A percentile compares a stretch with the other conserved stretches of the same genome.
Evolutionary conservation across 2,888 invertebrate genomes (phyloP).

Genomic region (Chymomyza procnemis): DNA sequence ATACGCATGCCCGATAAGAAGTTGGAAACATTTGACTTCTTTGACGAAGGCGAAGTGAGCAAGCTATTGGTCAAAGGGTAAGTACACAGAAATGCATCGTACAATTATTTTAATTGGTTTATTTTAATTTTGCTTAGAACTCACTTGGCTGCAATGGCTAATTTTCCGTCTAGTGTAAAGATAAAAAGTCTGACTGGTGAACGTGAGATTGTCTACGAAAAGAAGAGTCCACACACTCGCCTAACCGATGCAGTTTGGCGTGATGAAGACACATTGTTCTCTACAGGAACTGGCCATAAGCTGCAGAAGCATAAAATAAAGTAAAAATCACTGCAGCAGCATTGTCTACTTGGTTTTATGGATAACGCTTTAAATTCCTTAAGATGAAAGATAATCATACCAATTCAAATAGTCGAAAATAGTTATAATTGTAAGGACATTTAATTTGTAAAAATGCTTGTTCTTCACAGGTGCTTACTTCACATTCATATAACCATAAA

Average conservation of each 20-base stretch:
- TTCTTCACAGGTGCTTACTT: neutral
- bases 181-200: slow-evolving; percentile 24
- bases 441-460: neutral
- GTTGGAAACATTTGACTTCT: slow-evolving; percentile 36
- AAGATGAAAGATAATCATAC: too few species aligned
- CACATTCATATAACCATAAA: neutral
- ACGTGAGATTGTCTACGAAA: slow-evolving; percentile 41
- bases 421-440: neutral
- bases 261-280: slow-evolving; percentile 46
- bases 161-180: slow-evolving; percentile 46
- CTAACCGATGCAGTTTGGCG: slow-evolving; percentile 51
- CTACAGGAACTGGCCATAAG: slow-evolving; percentile 56
- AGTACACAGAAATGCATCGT: neutral
- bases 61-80: slow-evolving; percentile 50
- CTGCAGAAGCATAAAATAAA: slow-evolving; percentile 42
- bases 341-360: neutral
- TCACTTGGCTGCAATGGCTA: slow-evolving; percentile 53
- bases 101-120: neutral
- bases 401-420: too few species aligned
- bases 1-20: slow-evolving; percentile 42
- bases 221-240: slow-evolving; percentile 42
- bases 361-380: too few species aligned
- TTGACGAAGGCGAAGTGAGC: slow-evolving; percentile 37
- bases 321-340: neutral
- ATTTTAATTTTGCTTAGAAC: slow-evolving; percentile 22